These are phyloP conservation scores for Pyralis farinalis DNA, from an alignment of 2,888 invertebrate genomes.

Conservation along the genomic window DNA sequence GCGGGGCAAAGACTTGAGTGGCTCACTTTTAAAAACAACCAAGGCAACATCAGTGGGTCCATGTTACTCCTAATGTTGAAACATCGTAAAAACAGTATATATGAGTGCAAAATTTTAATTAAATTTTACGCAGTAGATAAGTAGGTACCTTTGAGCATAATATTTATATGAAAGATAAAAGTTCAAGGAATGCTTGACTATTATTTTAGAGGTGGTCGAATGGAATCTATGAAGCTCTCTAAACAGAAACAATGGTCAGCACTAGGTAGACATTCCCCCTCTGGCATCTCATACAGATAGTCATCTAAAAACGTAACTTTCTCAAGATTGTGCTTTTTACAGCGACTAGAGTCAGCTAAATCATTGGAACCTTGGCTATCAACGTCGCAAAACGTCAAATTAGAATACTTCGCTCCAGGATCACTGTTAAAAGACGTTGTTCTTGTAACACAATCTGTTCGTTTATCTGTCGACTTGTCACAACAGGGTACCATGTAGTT, in stretches of 20 bases:
- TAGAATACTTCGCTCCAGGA: slow-evolving; percentile 14
- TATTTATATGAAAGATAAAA: no score
- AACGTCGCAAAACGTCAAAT: slow-evolving; percentile 20
- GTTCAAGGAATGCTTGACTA: no score
- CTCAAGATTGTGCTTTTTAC: slow-evolving; percentile 20
- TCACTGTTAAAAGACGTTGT: slow-evolving; percentile 27
- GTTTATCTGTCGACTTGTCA: slow-evolving; percentile 39
- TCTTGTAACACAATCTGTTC: slow-evolving; percentile 25
- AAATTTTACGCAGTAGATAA: no score
- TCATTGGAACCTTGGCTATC: slow-evolving; percentile 22
- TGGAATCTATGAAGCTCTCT: slow-evolving; percentile 48
- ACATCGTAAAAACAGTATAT: no score
- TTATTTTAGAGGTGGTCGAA: slow-evolving; percentile 39
- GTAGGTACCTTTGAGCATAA: no score
- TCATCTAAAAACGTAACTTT: slow-evolving; percentile 31
- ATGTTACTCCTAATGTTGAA: no score
- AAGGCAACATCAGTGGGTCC: no score
- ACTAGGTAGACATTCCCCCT: slow-evolving; percentile 10
- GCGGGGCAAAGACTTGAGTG: no score
- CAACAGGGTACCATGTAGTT: slow-evolving; percentile 23
- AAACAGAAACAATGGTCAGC: slow-evolving; percentile 36
- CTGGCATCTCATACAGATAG: slow-evolving; percentile 6
- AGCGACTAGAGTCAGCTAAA: slow-evolving; percentile 3
- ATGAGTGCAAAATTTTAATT: no score
- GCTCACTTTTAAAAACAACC: no score